Base-by-base conservation (phyloP, 2,888 invertebrate species). In the Flexamia atlantica region DNA sequence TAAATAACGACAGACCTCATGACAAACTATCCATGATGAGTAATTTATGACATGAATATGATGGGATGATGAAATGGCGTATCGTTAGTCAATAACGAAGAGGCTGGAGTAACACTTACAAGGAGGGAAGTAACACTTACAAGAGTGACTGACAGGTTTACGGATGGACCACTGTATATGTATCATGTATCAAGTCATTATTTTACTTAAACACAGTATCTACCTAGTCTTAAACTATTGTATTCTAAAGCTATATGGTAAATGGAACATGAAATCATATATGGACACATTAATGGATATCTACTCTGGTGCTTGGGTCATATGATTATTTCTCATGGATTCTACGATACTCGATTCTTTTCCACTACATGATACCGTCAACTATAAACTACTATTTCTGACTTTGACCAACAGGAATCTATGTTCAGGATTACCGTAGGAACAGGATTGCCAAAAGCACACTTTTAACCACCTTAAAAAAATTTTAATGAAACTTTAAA, bases 251-350 rank as follows among this genome's bases (percentile, higher is more conserved):
- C 23, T 20, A 72, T 40, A 60, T 4, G 10, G 23, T 72, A 72
- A 40, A 40, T 64, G 42, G n/a, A 72, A 42, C 42, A 72, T 23
- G 12, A 23, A 76, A 76, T 76, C 76, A 76, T 76, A 76, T 76
- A 76, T 76, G 76, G 76, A 76, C 76, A 76, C 76, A 76, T 42
- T 76, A 28, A 46, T 76, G 76, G 76, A 42, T 7, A 17, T 46
- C 76, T 76, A 76, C 76, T 76, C 76, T 50, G 42, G 28, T 64
- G 30, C 5, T 57, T 57, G 4, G 57, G 23, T 57, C 23, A n/a
- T 23, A n/a, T 7, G 9, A 64, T 28, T 30, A 64, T 28, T 28
- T 28, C 30, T 30, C 2, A 17, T 28, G 30, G 14, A 17, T 28
- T 64, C 64, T 64, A 64, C 64, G 4, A 28, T 17, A 30, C 25